These are phyloP conservation scores for Pseudomyrmex pallidus DNA, from an alignment of 1,140 invertebrate genomes.

Conservation along the genomic window DNA sequence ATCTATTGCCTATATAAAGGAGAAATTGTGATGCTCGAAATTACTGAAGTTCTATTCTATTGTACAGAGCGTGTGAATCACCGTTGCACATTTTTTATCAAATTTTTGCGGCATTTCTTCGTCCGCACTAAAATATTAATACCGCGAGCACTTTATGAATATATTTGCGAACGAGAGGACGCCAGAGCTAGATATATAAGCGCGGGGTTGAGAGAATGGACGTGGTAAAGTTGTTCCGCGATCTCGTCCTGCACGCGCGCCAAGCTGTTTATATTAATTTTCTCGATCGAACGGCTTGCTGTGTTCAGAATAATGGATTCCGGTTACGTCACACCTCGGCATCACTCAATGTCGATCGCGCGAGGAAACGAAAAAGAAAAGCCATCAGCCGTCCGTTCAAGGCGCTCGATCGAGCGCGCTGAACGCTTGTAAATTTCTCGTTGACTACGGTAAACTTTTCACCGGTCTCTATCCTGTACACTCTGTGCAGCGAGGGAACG, in stretches of 20 bases:
- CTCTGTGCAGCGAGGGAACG: not conserved
- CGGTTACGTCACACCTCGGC: conserved; percentile 20
- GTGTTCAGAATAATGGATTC: conserved; percentile 44
- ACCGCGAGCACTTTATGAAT: too few species aligned
- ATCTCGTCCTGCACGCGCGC: not conserved
- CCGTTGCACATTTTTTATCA: too few species aligned
- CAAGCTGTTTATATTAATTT: conserved; percentile 52
- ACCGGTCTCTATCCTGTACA: not conserved
- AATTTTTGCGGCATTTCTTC: too few species aligned
- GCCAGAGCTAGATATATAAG: not conserved
- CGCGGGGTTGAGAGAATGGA: not conserved
- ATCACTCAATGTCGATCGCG: conserved; percentile 46
- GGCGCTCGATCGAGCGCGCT: conserved; percentile 33
- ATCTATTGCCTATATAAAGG: too few species aligned
- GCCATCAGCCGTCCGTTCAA: conserved; percentile 18
- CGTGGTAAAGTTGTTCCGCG: not conserved
- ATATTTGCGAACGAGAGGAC: too few species aligned
- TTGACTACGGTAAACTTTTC: conserved; percentile 53
- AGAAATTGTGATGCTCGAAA: too few species aligned
- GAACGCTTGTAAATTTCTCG: conserved; percentile 57
- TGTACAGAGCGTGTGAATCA: too few species aligned
- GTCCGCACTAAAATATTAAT: too few species aligned
- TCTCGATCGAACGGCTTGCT: not conserved
- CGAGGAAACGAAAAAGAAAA: conserved; percentile 45
- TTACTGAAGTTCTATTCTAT: too few species aligned